phyloP scores from a whole-genome alignment of 2,888 invertebrate genomes.

The Aromia moschata region DNA sequence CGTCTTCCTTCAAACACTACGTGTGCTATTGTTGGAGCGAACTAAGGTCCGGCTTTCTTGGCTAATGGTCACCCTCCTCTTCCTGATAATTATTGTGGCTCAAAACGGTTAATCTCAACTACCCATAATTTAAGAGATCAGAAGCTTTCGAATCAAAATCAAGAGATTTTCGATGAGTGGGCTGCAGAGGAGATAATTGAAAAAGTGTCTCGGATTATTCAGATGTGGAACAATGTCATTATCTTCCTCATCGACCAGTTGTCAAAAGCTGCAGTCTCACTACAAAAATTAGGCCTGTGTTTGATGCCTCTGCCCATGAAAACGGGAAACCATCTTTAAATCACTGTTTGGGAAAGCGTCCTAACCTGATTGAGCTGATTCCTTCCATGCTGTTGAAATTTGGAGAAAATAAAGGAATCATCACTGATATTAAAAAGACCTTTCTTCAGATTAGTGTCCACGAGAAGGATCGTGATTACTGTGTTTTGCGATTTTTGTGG shows the following conservation, averaged over 20 bases:
- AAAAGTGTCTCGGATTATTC: background rate
- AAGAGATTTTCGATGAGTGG: background rate
- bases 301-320: slow-evolving; percentile 21
- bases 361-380: slow-evolving; percentile 34
- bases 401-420: slow-evolving; percentile 29
- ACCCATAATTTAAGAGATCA: no score
- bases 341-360: slow-evolving; percentile 32
- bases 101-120: no score
- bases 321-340: slow-evolving; percentile 37
- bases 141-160: no score
- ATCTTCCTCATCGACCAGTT: slow-evolving; percentile 17
- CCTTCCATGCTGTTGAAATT: slow-evolving; percentile 34
- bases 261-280: slow-evolving; percentile 12
- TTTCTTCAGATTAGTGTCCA: slow-evolving; percentile 33
- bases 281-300: slow-evolving; percentile 27
- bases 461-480: slow-evolving; percentile 19
- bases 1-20: no score
- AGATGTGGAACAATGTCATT: no score
- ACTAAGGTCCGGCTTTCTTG: background rate
- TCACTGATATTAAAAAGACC: slow-evolving; percentile 36
- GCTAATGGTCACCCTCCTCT: background rate
- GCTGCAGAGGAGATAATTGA: background rate
- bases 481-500: slow-evolving; percentile 27
- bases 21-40: no score
- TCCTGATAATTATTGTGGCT: background rate